These are phyloP conservation scores for Leuciscus waleckii DNA, from an alignment of 2,797 vertebrate genomes.

Conservation along the genomic window DNA sequence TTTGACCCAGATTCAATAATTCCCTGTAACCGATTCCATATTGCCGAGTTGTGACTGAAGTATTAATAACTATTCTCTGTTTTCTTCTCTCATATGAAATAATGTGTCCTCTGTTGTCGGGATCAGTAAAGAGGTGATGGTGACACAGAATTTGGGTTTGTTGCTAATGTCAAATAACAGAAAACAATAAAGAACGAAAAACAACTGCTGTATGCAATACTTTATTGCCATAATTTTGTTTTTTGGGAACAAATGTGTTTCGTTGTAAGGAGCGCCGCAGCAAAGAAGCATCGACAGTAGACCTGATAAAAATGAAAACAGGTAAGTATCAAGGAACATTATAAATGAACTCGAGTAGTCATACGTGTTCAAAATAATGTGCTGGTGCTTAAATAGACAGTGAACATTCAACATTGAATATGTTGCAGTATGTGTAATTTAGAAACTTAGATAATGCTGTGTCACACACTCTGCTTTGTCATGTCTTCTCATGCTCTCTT, in stretches of 20 bases:
- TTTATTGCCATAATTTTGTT: background rate
- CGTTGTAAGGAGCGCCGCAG: background rate
- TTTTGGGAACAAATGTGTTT: background rate
- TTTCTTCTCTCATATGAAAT: constrained; percentile 11
- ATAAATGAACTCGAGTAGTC: background rate
- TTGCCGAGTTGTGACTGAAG: constrained; percentile 60
- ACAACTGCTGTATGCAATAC: background rate
- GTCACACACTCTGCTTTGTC: background rate
- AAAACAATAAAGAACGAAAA: constrained; percentile 8
- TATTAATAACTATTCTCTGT: constrained; percentile 53
- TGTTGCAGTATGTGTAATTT: background rate
- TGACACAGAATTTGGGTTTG: background rate
- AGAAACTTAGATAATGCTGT: background rate
- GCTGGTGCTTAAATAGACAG: background rate
- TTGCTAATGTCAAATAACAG: background rate
- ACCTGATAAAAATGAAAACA: too few relatives aligned
- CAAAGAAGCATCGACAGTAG: background rate
- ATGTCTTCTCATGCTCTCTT: background rate
- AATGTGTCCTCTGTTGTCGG: background rate
- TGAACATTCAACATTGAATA: background rate
- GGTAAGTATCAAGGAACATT: background rate
- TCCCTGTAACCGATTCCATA: constrained; percentile 54
- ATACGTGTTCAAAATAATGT: background rate
- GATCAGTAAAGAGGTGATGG: background rate
- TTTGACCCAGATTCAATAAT: constrained; percentile 62